Conservation (phyloP, 1,140 invertebrate genomes). For the Bombus pyrosoma region DNA sequence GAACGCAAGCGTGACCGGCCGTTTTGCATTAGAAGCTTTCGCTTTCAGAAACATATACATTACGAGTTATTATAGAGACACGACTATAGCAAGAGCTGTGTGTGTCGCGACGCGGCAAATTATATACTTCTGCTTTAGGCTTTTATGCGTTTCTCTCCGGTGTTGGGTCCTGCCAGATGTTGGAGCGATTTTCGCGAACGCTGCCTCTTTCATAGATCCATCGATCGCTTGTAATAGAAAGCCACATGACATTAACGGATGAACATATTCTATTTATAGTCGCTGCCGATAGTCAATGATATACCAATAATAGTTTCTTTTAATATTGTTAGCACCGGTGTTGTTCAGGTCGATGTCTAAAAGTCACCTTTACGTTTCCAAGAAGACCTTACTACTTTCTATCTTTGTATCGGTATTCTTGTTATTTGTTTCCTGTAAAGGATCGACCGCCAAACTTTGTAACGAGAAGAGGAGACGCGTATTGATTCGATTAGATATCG, state of each 20-base stretch:
- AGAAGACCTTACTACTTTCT: background rate
- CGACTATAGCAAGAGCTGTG: background rate
- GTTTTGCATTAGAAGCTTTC: slow-evolving; percentile 54
- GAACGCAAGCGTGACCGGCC: slow-evolving; percentile 63
- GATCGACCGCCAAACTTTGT: background rate
- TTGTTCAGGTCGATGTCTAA: no score
- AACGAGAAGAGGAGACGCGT: no score
- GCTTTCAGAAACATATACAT: slow-evolving; percentile 53
- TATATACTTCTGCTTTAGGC: background rate
- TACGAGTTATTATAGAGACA: slow-evolving; percentile 52
- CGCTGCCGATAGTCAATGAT: background rate
- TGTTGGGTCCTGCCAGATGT: background rate
- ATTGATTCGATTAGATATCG: no score
- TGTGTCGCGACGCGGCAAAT: slow-evolving; percentile 3
- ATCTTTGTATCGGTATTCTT: background rate
- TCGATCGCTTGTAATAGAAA: background rate
- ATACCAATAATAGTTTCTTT: background rate
- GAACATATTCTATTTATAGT: background rate
- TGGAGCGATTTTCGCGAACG: background rate
- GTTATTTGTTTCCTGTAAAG: background rate
- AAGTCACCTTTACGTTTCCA: background rate
- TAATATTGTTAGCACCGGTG: no score
- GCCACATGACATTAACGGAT: background rate
- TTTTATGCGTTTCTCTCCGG: background rate
- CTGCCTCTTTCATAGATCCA: no score